These are phyloP conservation scores for Chiridota heheva DNA, from an alignment of 35 echinoderm and acorn worm species.

Conservation along the genomic window DNA sequence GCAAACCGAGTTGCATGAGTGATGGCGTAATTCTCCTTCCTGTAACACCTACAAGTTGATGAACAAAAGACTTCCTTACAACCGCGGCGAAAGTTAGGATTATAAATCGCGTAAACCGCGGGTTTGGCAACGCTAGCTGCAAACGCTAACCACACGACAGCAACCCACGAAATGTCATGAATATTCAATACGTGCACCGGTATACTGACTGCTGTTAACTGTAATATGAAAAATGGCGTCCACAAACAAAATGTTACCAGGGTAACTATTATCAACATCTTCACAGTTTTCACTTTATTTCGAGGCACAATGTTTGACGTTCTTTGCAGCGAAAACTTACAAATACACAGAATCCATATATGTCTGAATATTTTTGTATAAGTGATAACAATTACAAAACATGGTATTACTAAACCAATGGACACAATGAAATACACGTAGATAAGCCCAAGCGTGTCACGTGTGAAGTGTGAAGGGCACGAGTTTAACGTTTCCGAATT, in stretches of 20 bases:
- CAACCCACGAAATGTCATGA: background rate
- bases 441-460: background rate
- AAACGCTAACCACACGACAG: constrained; percentile 68
- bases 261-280: constrained; percentile 93
- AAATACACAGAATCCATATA: constrained; percentile 76
- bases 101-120: constrained; percentile 82
- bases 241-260: constrained; percentile 79
- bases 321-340: constrained; percentile 72
- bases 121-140: constrained; percentile 80
- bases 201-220: constrained; percentile 17
- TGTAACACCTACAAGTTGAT: constrained; percentile 85
- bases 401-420: constrained; percentile 52
- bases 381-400: constrained; percentile 53
- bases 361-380: constrained; percentile 74
- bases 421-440: constrained; percentile 11
- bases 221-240: constrained; percentile 71
- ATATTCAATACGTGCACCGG: constrained; percentile 6
- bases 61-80: constrained; percentile 93
- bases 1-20: constrained; percentile 74
- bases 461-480: background rate
- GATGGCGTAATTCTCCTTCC: constrained; percentile 91
- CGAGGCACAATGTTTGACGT: constrained; percentile 88
- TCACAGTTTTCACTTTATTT: constrained; percentile 96
- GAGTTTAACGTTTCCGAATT: too few relatives aligned
- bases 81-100: constrained; percentile 92